Evolutionary conservation across 2,797 vertebrate species (phyloP).

Genomic region (Mus spretus): DNA sequence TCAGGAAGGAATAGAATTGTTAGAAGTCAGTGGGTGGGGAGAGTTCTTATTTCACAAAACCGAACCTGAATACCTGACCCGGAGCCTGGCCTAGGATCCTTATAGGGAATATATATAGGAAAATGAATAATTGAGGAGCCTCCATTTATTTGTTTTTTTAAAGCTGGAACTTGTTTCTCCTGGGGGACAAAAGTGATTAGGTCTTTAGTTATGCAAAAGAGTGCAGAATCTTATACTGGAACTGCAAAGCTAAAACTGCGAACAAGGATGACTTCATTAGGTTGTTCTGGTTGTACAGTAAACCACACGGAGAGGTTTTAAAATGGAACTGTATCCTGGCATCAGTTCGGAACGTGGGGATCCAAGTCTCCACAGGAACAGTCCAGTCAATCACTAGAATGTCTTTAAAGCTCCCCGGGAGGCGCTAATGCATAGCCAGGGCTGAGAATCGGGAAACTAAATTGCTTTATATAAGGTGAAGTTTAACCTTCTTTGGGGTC

Average conservation of each 20-base stretch:
- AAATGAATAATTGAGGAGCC: conserved; percentile 53
- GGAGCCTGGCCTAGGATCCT: neutral
- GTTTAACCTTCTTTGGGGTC: neutral
- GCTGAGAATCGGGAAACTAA: neutral
- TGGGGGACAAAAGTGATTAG: neutral
- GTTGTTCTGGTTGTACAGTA: neutral
- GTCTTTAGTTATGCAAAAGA: conserved; percentile 12
- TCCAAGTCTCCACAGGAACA: neutral
- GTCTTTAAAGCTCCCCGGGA: neutral
- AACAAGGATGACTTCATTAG: neutral
- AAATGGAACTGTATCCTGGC: neutral
- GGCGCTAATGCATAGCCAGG: neutral
- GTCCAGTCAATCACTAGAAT: neutral
- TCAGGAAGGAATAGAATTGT: neutral
- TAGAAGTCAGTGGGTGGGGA: neutral
- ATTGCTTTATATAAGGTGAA: neutral
- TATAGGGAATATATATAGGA: conserved; percentile 17
- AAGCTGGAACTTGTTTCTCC: neutral
- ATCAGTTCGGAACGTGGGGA: neutral
- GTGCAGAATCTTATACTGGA: neutral
- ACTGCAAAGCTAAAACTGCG: neutral
- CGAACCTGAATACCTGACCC: neutral
- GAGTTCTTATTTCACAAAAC: neutral
- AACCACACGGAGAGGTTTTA: neutral
- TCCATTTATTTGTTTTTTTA: conserved; percentile 40